Conservation (phyloP, 2,888 invertebrate genomes). For the Ganaspis brasiliensis region DNA sequence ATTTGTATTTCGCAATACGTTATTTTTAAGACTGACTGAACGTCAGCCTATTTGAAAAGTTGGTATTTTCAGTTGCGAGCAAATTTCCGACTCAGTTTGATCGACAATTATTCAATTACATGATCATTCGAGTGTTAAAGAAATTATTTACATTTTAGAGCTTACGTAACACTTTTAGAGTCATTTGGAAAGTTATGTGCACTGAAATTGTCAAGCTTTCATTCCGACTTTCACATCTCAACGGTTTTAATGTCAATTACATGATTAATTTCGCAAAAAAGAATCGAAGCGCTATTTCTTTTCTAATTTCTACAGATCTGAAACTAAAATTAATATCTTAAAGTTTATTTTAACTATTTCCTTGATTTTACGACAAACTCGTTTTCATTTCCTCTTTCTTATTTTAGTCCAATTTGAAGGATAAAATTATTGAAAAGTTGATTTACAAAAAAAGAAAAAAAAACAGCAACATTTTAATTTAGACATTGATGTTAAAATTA, state of each 20-base stretch:
- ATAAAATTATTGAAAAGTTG: no score
- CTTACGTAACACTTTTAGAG: constrained; percentile 11
- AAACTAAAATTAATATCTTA: not conserved
- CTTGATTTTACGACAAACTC: not conserved
- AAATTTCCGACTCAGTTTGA: not conserved
- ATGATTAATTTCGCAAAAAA: not conserved
- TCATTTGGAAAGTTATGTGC: not conserved
- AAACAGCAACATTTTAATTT: no score
- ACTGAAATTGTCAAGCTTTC: constrained; percentile 15
- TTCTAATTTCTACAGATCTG: not conserved
- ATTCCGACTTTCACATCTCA: constrained; percentile 2
- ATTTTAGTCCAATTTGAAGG: not conserved
- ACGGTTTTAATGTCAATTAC: constrained; percentile 8
- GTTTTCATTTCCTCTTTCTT: not conserved
- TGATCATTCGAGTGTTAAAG: constrained; percentile 20
- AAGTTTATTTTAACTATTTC: not conserved
- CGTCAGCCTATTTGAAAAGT: constrained; percentile 15
- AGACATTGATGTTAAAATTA: no score
- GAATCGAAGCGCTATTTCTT: not conserved
- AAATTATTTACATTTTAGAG: constrained; percentile 26
- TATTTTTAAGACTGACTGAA: constrained; percentile 45
- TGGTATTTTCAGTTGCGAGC: constrained; percentile 36
- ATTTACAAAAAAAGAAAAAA: no score
- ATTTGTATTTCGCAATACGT: constrained; percentile 47
- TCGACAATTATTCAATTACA: constrained; percentile 39